These are phyloP conservation scores for Esox niger DNA, from an alignment of 2,113 vertebrate species.

Conservation along the genomic window DNA sequence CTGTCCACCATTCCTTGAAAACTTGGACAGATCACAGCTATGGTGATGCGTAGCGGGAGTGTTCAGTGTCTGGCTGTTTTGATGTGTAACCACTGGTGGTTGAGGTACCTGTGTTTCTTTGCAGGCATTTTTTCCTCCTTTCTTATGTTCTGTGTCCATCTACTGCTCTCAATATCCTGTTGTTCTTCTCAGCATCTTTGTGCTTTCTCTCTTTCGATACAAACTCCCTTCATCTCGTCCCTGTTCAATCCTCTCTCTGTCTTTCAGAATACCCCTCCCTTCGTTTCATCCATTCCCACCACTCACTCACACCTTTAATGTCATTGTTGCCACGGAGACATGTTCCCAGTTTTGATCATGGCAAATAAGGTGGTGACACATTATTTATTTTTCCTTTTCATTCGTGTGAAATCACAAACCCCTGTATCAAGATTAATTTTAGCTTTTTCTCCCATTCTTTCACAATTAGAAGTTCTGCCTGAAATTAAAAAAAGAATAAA, in stretches of 20 bases:
- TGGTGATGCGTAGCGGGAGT: not conserved
- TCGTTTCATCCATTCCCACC: not conserved
- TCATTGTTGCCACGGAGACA: not conserved
- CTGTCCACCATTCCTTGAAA: not conserved
- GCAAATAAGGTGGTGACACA: not conserved
- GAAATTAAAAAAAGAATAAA: not conserved
- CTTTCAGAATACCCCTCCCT: not conserved
- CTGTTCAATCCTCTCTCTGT: not conserved
- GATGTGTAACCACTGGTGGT: not conserved
- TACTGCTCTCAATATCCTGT: not conserved
- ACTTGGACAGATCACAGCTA: not conserved
- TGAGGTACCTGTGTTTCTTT: not conserved
- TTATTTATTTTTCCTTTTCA: too few relatives aligned
- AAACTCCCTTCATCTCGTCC: not conserved
- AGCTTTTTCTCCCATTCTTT: not conserved
- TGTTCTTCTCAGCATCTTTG: not conserved
- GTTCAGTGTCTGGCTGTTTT: slow-evolving; percentile 2
- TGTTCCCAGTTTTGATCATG: slow-evolving; percentile 5
- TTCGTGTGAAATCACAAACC: too few relatives aligned
- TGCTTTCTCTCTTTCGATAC: too few relatives aligned
- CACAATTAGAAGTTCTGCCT: not conserved
- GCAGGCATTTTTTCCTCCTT: not conserved
- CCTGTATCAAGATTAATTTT: not conserved
- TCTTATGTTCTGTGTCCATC: not conserved
- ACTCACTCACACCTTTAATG: not conserved